Evolutionary conservation across 2,797 vertebrate species (phyloP), one percentile per base, ranked within the genome.

Genomic region (Choloepus didactylus): DNA sequence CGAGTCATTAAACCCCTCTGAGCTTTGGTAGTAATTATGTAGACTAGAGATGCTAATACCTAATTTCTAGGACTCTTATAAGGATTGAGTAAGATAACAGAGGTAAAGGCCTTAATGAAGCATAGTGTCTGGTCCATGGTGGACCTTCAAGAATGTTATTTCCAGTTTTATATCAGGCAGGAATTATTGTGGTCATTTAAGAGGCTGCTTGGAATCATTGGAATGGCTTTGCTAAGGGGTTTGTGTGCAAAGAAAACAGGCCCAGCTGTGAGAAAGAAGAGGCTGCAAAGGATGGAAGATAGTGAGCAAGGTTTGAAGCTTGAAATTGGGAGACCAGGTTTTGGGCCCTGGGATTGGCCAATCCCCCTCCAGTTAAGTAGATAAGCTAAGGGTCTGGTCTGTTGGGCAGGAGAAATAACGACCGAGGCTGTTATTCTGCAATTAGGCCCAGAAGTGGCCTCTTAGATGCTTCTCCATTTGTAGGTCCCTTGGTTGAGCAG

Each of bases 391-490:
- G 18, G 64, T 46, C 35, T 3, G 4, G 66, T 69, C 67, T 0
- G 46, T 93, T 88, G 88, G 77, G 12, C 31, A 0, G 0, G 9
- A 29, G 82, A 93, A 88, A 97, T 96, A 96, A 91, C 0, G 6
- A 16, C 21, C 11, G 21, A 75, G 69, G 67, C 75, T 0, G 46
- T 97, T 95, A 66, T 46, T 87, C 51, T 85, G 96, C 27, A 95
- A 64, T 64, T 23, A 51, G 54, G 62, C 54, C 31, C 69, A 44
- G 84, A 73, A 77, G 19, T 9, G 70, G 56, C 51, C 41, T 59
- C 62, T 70, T 8, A 49, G 72, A 9, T 14, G 86, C 51, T 95
- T 93, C 93, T 91, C 46, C 49, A 91, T 89, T 93, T 95, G 6
- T 18, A 35, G 51, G 73, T 51, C 4, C 25, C 19, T 14, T 19